Evolutionary conservation across 2,888 invertebrate species (phyloP), one percentile per base, ranked within the genome.

Genomic region (Habrosyne pyritoides): DNA sequence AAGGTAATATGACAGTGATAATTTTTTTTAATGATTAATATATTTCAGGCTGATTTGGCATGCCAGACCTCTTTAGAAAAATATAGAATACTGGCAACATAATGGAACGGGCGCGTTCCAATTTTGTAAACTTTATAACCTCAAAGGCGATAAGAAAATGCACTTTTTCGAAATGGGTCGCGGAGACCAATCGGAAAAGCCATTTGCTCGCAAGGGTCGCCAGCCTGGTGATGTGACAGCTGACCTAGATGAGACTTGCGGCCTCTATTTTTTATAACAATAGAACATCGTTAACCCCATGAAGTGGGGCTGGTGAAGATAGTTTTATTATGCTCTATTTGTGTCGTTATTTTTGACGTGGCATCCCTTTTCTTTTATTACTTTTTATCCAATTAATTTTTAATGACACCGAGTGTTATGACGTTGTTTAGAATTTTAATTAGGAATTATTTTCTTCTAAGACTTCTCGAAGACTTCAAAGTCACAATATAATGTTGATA

Each of bases 261-360:
- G 52, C 64, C 59, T 60, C 71, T 64, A 71, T 79, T 81, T 79
- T 73, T 66, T 72, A 69, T 73, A 71, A 77, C 82, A 81, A 79
- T 84, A 75, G 76, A 77, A 80, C 75, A 81, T 84, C 79, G 76
- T 84, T 83, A 84, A 73, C 64, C 42, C 42, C 18, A 42, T n/a
- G 33, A n/a, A 33, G 36, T 36, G 14, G 24, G 14, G 28, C 64
- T 59, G 63, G 67, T 61, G 65, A 60, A 63, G 65, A 61, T 63
- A 64, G 63, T 60, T 64, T 61, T 60, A 55, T 56, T 54, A 50
- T 59, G 24, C 52, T 50, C 24, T 28, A 21, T 18, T 21, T 21
- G 33, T 24, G 48, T 70, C 70, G 68, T 71, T 42, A 42, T 42
- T 42, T 42, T 8, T 42, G 42, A 42, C 1, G 14, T n/a, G 8